phyloP scores from a whole-genome alignment of 2,113 vertebrate genomes.

The Damaliscus lunatus region DNA sequence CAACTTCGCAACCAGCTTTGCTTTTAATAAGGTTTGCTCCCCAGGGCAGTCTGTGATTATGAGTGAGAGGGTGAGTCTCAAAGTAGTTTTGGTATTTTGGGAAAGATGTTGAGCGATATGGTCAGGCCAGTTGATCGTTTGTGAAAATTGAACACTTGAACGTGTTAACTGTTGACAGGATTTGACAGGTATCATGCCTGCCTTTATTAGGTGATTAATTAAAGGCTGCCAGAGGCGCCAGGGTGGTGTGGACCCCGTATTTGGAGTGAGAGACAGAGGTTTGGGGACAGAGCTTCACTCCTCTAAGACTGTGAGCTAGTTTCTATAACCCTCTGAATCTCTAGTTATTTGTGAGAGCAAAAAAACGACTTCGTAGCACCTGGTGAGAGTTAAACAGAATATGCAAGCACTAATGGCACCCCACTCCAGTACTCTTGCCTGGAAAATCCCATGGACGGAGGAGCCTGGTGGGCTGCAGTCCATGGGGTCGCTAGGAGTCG shows the following conservation, averaged over 20 bases:
- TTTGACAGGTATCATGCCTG: constrained; percentile 1
- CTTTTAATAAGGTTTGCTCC: constrained; percentile 47
- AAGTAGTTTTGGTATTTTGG: not conserved
- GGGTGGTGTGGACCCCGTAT: not conserved
- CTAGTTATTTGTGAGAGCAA: constrained; percentile 1
- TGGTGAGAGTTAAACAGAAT: not conserved
- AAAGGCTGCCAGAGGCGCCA: not conserved
- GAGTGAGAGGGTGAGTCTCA: not conserved
- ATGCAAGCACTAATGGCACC: not conserved
- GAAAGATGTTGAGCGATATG: not conserved
- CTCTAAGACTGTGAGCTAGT: not conserved
- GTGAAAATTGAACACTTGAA: constrained; percentile 23
- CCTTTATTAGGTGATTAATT: constrained; percentile 53
- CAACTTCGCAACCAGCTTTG: constrained; percentile 27
- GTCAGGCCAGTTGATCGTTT: not conserved
- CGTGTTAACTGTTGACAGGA: constrained; percentile 19
- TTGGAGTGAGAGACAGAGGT: not conserved
- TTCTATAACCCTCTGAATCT: constrained; percentile 39
- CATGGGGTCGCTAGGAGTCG: too few species aligned
- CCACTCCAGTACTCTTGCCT: too few species aligned
- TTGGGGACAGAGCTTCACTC: not conserved
- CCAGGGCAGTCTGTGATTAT: constrained; percentile 15
- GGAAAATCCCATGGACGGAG: too few species aligned
- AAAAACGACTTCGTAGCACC: not conserved
- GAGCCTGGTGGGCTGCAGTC: too few species aligned